These are phyloP conservation scores for Struthidea cinerea DNA, from an alignment of 2,113 vertebrate species.

Conservation along the genomic window DNA sequence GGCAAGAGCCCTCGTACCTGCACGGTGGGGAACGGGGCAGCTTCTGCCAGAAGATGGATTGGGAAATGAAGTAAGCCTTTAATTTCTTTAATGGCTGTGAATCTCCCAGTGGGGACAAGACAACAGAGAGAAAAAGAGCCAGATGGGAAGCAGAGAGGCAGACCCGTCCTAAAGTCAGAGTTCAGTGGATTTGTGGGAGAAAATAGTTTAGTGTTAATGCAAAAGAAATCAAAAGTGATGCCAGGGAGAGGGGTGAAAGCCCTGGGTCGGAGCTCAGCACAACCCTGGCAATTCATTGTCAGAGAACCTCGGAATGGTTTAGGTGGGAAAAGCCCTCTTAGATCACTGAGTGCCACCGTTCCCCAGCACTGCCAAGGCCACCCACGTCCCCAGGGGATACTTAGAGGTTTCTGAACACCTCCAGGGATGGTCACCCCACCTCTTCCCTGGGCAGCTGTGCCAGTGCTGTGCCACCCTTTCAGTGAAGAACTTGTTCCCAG, in stretches of 20 bases:
- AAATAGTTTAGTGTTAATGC: neutral
- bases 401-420: rapidly evolving
- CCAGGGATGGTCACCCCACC: neutral
- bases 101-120: neutral
- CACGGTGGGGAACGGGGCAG: neutral
- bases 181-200: neutral
- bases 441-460: neutral
- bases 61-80: slow-evolving; percentile 30
- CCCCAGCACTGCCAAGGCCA: neutral
- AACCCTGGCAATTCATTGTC: neutral
- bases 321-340: neutral
- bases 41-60: slow-evolving; percentile 23
- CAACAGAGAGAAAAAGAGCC: neutral
- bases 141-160: neutral
- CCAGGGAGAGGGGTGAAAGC: neutral
- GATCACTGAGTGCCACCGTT: neutral
- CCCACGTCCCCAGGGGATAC: neutral
- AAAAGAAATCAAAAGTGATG: neutral
- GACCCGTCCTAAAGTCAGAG: rapidly evolving
- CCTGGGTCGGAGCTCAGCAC: neutral
- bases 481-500: neutral
- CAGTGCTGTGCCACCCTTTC: neutral
- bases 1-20: neutral
- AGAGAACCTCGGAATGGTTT: neutral
- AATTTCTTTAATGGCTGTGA: slow-evolving; percentile 1